These are phyloP conservation scores for Greenwoodochromis staneri DNA, from an alignment of 2,113 vertebrate genomes.

Conservation along the genomic window DNA sequence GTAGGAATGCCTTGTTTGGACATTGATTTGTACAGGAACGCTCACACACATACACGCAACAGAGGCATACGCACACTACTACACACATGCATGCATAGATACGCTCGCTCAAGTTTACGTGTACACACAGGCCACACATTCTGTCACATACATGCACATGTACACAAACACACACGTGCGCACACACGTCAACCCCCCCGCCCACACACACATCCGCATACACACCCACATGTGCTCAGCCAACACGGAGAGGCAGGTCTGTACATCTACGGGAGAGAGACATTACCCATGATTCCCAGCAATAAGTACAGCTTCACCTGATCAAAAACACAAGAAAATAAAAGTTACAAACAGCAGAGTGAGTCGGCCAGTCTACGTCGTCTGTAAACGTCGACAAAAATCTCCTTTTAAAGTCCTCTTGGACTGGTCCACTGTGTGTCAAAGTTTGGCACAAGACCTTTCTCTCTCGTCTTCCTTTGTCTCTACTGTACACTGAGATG, in stretches of 20 bases:
- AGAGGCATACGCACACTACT: constrained; percentile 46
- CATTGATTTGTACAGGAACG: constrained; percentile 67
- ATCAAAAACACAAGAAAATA: constrained; percentile 62
- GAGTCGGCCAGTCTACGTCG: constrained; percentile 49
- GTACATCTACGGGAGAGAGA: constrained; percentile 70
- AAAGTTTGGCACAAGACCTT: constrained; percentile 74
- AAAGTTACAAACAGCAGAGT: constrained; percentile 68
- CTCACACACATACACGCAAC: constrained; percentile 16
- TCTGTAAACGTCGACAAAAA: constrained; percentile 61
- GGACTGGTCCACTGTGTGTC: constrained; percentile 58
- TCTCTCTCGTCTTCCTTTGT: constrained; percentile 34
- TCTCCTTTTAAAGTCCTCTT: constrained; percentile 49
- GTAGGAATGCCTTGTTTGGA: constrained; percentile 67
- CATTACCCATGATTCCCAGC: constrained; percentile 47
- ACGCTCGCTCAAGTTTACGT: constrained; percentile 55
- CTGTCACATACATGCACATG: constrained; percentile 35
- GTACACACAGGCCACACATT: constrained; percentile 27
- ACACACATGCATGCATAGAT: constrained; percentile 70
- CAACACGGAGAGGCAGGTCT: constrained; percentile 72
- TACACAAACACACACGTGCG: background rate
- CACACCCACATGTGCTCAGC: constrained; percentile 57
- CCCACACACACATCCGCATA: constrained; percentile 4
- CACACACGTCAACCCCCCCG: constrained; percentile 2
- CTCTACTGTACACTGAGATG: constrained; percentile 42
- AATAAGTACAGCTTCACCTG: constrained; percentile 63